These are phyloP conservation scores for Charina bottae DNA, from an alignment of 2,113 vertebrate species.

Conservation along the genomic window DNA sequence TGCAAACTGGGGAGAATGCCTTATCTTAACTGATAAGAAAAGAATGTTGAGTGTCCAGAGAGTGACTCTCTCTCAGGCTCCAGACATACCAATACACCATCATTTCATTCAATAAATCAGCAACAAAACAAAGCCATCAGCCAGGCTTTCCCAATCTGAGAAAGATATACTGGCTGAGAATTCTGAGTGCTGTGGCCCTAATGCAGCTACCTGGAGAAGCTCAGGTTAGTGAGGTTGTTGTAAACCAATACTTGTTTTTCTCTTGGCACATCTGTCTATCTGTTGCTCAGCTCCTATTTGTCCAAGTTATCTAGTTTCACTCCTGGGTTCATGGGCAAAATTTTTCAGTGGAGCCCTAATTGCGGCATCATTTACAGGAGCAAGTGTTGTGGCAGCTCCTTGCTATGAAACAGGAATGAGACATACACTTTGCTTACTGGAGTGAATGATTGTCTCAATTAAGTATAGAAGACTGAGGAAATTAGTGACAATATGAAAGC, in stretches of 20 bases:
- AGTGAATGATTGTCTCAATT: conserved; percentile 18
- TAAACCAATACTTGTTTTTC: not conserved
- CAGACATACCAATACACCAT: not conserved
- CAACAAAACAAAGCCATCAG: not conserved
- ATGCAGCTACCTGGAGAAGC: not conserved
- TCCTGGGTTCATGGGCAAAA: not conserved
- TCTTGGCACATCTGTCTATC: not conserved
- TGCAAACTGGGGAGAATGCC: not conserved
- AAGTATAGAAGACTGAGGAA: not conserved
- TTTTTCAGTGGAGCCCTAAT: not conserved
- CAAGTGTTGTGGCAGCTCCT: not conserved
- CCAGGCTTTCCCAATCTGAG: not conserved
- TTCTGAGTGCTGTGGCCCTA: not conserved
- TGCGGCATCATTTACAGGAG: conserved; percentile 22
- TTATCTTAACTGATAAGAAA: not conserved
- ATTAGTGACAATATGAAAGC: conserved; percentile 11
- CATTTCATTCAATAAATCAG: not conserved
- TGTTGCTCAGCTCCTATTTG: not conserved
- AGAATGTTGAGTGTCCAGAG: not conserved
- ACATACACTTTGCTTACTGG: not conserved
- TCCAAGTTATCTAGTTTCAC: not conserved
- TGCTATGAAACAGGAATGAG: not conserved
- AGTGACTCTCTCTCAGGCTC: not conserved
- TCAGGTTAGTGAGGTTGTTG: not conserved
- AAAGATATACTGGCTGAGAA: not conserved